A percentile compares a stretch with the other conserved stretches of the same genome.
These are phyloP conservation scores for Lycorma delicatula DNA, from an alignment of 1,140 invertebrate genomes.

Conservation along the genomic window DNA sequence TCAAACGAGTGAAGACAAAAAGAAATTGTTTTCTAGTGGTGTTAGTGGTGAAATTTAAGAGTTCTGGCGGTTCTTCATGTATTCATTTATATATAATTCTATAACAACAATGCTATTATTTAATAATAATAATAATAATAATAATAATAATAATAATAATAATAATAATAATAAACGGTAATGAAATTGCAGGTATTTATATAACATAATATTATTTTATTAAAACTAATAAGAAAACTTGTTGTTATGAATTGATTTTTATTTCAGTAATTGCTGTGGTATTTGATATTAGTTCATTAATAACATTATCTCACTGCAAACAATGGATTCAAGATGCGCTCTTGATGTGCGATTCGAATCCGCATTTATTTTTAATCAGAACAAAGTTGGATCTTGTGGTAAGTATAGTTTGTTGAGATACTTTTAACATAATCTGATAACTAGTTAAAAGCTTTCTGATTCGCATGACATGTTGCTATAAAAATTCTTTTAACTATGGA, in stretches of 20 bases:
- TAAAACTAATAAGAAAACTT: no score
- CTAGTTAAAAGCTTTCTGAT: neutral
- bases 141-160: no score
- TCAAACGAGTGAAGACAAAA: no score
- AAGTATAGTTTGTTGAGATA: slow-evolving; percentile 29
- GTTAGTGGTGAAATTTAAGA: no score
- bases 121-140: no score
- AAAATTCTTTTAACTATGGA: neutral
- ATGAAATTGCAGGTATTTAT: no score
- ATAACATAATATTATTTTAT: no score
- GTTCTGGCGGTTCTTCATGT: no score
- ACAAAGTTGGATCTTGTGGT: slow-evolving; percentile 68
- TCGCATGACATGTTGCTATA: neutral
- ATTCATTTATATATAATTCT: no score
- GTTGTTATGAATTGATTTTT: slow-evolving; percentile 12
- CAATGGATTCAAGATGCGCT: slow-evolving; percentile 63
- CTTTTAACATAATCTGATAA: neutral
- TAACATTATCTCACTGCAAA: slow-evolving; percentile 52
- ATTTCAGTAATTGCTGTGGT: slow-evolving; percentile 62
- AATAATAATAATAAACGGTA: no score
- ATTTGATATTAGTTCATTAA: slow-evolving; percentile 64
- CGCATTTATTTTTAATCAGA: slow-evolving; percentile 67
- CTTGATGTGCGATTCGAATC: slow-evolving; percentile 42
- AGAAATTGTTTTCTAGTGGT: no score
- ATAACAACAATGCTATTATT: no score